phyloP scores from a whole-genome alignment of 2,888 invertebrate genomes.

The Amblyteles armatorius region DNA sequence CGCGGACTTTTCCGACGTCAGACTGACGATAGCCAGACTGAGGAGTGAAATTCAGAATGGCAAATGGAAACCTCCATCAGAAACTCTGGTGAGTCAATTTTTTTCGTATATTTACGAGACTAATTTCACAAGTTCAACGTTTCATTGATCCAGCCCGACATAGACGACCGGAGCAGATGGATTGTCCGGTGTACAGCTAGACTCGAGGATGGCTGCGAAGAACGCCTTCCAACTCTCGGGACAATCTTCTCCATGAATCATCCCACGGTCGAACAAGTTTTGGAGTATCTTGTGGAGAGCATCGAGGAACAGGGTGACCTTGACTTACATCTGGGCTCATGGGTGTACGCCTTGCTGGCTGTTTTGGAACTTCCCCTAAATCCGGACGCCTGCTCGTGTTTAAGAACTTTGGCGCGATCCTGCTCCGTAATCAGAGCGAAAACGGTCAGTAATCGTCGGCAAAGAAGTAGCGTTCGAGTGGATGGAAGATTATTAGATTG shows the following conservation, averaged over 20 bases:
- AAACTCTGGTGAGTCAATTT: slow-evolving; percentile 60
- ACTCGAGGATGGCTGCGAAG: slow-evolving; percentile 32
- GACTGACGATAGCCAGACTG: slow-evolving; percentile 85
- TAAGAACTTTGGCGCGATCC: slow-evolving; percentile 88
- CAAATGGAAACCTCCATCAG: slow-evolving; percentile 61
- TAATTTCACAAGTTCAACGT: background rate
- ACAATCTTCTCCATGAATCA: slow-evolving; percentile 85
- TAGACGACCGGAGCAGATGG: slow-evolving; percentile 85
- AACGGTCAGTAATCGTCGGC: slow-evolving; percentile 80
- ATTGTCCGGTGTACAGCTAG: slow-evolving; percentile 84
- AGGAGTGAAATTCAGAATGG: slow-evolving; percentile 75
- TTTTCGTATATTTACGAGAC: too few relatives aligned
- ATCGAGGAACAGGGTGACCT: slow-evolving; percentile 84
- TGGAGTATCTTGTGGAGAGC: slow-evolving; percentile 86
- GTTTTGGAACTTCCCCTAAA: slow-evolving; percentile 89
- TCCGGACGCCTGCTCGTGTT: slow-evolving; percentile 88
- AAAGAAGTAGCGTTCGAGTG: slow-evolving; percentile 14
- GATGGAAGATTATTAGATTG: slow-evolving; percentile 6
- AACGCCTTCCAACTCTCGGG: slow-evolving; percentile 74
- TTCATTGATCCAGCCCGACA: slow-evolving; percentile 81
- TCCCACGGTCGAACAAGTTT: slow-evolving; percentile 83
- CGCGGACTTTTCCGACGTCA: slow-evolving; percentile 88
- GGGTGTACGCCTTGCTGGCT: slow-evolving; percentile 90
- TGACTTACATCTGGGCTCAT: slow-evolving; percentile 86
- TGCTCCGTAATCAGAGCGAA: slow-evolving; percentile 86